Evolutionary conservation across 2,113 vertebrate species (phyloP), one percentile per base, ranked within the genome.

Genomic region (Odontesthes bonariensis): DNA sequence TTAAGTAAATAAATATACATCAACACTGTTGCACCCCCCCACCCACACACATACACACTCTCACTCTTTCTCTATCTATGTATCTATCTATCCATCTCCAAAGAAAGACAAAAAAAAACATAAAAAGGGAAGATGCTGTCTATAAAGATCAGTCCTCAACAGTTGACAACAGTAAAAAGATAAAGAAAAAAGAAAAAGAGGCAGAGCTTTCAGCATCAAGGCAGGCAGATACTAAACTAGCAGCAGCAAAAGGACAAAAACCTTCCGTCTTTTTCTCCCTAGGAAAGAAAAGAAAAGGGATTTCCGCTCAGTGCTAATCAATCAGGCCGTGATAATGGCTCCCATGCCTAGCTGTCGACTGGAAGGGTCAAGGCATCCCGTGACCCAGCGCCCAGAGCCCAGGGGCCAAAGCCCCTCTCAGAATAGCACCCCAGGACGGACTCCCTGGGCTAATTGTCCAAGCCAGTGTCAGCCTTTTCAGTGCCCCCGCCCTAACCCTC

Each of bases 231-330:
- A 75, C 54, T 49, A 82, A 83, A 91, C 65, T 74, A 72, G 77
- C 55, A 77, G 73, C 79, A 81, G 86, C 79, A 86, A 88, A 86
- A 86, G 67, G 71, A 90, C 84, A 89, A 90, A 92, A 92, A 87
- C 81, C 76, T 80, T 78, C 53, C 38, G 68, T 89, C 71, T 86
- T 69, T 86, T 82, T 76, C 81, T 80, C 66, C 79, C 55, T 40
- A 82, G 61, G 77, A 88, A 79, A 59, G 78, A 85, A 88, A 86
- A 89, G 85, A 92, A 90, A 92, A 90, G 92, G 89, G 93, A 94
- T 94, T 94, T 94, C 94, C 94, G 91, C 92, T 94, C 82, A 88
- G 64, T 90, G 92, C 92, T 94, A 95, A 95, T 95, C 94, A 94
- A 95, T 95, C 94, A 95, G 93, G 75, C 88, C 76, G 80, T 91